These are phyloP conservation scores for Xenus cinereus DNA, from an alignment of 2,113 vertebrate species.

Conservation along the genomic window DNA sequence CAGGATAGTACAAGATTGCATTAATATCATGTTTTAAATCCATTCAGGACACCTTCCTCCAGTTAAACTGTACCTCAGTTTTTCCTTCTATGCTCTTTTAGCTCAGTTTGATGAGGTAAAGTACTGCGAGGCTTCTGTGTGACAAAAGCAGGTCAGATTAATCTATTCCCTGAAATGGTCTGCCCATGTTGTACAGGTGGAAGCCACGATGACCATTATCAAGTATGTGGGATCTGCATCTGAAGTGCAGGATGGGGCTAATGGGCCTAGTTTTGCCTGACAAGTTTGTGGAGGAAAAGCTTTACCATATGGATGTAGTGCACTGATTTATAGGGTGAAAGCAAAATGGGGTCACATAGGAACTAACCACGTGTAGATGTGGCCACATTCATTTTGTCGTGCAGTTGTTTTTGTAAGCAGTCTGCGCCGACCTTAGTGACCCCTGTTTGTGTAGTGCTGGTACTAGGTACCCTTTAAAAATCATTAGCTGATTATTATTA, in stretches of 20 bases:
- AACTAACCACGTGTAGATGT: neutral
- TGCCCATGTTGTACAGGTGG: neutral
- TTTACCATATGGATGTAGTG: neutral
- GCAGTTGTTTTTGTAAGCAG: neutral
- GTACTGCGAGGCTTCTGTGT: neutral
- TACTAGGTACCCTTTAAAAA: neutral
- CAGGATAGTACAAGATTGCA: neutral
- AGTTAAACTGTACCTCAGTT: neutral
- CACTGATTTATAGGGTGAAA: neutral
- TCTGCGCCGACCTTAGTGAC: neutral
- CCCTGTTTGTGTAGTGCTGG: neutral
- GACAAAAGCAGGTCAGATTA: neutral
- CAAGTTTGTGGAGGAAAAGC: neutral
- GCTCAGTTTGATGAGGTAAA: neutral
- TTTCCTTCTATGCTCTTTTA: neutral
- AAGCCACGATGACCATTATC: neutral
- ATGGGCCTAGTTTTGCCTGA: neutral
- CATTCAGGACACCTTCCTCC: neutral
- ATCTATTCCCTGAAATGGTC: neutral
- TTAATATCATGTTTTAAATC: neutral
- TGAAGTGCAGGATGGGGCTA: neutral
- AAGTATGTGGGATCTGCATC: neutral
- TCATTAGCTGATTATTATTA: neutral
- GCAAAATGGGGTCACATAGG: neutral
- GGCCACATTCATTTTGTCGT: neutral